Evolutionary conservation across 2,113 vertebrate genomes (phyloP).

Genomic region (Apteryx mantelli): DNA sequence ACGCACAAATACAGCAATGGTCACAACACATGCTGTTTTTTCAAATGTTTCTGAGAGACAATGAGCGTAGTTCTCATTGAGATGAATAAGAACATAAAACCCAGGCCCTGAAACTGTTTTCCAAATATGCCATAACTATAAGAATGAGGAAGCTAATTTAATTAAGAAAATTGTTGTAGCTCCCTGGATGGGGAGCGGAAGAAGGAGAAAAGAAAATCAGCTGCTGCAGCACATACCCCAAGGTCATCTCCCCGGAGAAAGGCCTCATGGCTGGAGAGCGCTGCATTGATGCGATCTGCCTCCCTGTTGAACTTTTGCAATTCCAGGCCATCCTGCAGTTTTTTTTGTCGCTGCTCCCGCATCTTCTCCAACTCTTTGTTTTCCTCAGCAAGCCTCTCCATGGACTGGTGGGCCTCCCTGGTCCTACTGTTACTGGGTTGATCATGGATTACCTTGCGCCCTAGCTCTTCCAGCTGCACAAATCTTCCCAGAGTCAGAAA

Average conservation of each 20-base stretch:
- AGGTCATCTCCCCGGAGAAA: constrained; percentile 80
- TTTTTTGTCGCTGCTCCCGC: constrained; percentile 75
- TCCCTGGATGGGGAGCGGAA: not conserved
- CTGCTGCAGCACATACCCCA: constrained; percentile 77
- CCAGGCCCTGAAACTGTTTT: not conserved
- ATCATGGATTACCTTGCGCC: not conserved
- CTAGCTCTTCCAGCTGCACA: constrained; percentile 68
- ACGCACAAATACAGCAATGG: not conserved
- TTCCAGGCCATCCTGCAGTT: constrained; percentile 80
- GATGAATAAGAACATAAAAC: not conserved
- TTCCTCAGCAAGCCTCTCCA: constrained; percentile 72
- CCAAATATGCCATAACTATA: not conserved
- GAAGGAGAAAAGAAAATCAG: not conserved
- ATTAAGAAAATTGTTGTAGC: not conserved
- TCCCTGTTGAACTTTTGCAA: constrained; percentile 84
- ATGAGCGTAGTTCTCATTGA: not conserved
- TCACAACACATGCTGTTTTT: not conserved
- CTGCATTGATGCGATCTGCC: constrained; percentile 80
- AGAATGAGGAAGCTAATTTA: not conserved
- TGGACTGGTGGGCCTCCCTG: constrained; percentile 61
- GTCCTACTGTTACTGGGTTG: not conserved
- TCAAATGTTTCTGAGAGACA: not conserved
- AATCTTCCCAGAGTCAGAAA: constrained; percentile 51
- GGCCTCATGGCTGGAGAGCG: constrained; percentile 82
- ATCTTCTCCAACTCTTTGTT: constrained; percentile 73